Base-by-base conservation (phyloP, 2,113 vertebrate species). In the Garra rufa region DNA sequence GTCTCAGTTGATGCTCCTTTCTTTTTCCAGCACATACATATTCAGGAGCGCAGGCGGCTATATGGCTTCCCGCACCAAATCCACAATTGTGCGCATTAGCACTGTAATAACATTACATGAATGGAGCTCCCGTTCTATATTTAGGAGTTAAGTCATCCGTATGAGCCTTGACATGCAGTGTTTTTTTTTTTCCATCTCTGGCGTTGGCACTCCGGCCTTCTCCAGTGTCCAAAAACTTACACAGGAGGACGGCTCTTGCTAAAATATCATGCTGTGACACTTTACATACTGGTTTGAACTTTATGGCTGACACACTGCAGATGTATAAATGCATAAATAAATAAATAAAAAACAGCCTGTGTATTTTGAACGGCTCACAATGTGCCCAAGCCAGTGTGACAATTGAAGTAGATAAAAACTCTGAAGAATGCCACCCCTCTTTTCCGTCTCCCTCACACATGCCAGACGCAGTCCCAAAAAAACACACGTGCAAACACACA, bases 101-200 rank as follows among this genome's bases (percentile, higher is more conserved):
- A 89, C 88, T 77, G 92, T 90, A 93, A 92, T 92, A 92, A 92
- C 90, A 91, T 90, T 82, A 90, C 91, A 92, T 89, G 92, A 92
- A 93, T 91, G 89, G 88, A 86, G 83, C 71, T 85, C 87, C 78
- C 81, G 74, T 87, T 90, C 91, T 92, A 92, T 92, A 93, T 93
- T 93, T 93, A 91, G 90, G 87, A 88, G 90, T 87, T 92, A 93
- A 93, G 91, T 92, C 87, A 73, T 89, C 85, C 78, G 41, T 59
- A 88, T 79, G 52, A 88, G 76, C 75, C 87, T 87, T 86, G 73
- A 91, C 91, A 92, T 86, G 85, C 86, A 84, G 83, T 86, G 61
- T 48, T 81, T 83, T 81, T 80, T 82, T 86, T 84, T 85, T 43
- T 65, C 69, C 73, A 44, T 81, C 38, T 46, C 76, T 74, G 55